Conservation (phyloP, 2,888 invertebrate genomes). For the Diplazon laetatorius region DNA sequence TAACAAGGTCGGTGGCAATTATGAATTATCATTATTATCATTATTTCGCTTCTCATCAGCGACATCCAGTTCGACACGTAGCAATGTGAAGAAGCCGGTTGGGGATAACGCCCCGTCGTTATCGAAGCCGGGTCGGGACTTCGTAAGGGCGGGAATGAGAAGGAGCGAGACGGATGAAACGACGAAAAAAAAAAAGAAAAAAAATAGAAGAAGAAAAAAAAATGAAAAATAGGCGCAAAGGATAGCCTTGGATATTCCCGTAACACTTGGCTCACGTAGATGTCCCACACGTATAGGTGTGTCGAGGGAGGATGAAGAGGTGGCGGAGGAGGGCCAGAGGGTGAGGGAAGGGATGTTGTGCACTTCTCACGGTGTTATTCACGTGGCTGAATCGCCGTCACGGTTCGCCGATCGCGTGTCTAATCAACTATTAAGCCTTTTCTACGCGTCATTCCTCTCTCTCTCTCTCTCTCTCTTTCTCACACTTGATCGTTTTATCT, state of each 20-base stretch:
- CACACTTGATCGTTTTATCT: conserved; percentile 1
- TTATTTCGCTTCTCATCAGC: conserved; percentile 29
- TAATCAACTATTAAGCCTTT: conserved; percentile 75
- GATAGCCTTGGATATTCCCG: conserved; percentile 69
- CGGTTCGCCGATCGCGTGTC: conserved; percentile 74
- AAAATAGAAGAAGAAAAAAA: conserved; percentile 10
- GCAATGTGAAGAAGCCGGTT: conserved; percentile 21
- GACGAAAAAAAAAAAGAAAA: conserved; percentile 6
- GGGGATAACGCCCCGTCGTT: conserved; percentile 19
- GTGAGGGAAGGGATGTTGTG: conserved; percentile 53
- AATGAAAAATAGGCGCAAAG: conserved; percentile 49
- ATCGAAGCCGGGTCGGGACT: conserved; percentile 19
- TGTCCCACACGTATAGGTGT: conserved; percentile 19
- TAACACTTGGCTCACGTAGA: conserved; percentile 45
- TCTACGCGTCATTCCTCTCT: conserved; percentile 54
- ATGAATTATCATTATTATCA: conserved; percentile 21
- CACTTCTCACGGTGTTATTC: conserved; percentile 66
- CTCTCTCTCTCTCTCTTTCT: conserved; percentile 56
- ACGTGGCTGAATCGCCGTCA: conserved; percentile 75
- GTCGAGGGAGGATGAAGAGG: too few relatives aligned
- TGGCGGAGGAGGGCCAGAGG: too few relatives aligned
- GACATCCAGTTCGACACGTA: conserved; percentile 3
- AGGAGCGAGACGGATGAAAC: background rate
- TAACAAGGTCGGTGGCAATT: conserved; percentile 45
- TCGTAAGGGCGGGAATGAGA: background rate